These are phyloP conservation scores for Microcebus griseorufus DNA, from an alignment of 2,113 vertebrate genomes.

Conservation along the genomic window DNA sequence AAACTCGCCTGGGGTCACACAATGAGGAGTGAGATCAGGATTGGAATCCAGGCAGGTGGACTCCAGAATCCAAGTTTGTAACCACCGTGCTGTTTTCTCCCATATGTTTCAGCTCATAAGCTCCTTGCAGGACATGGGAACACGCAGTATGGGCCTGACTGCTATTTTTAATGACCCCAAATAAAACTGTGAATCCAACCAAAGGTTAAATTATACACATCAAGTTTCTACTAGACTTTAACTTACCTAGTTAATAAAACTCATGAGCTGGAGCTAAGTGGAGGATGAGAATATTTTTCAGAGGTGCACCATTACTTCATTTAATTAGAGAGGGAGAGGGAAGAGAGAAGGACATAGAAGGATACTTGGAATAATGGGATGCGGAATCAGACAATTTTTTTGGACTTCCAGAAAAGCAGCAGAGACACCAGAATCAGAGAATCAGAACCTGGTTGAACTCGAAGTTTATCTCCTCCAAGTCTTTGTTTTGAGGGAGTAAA, in stretches of 20 bases:
- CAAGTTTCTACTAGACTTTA: not conserved
- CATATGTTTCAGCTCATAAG: not conserved
- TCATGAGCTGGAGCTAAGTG: not conserved
- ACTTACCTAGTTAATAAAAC: conserved; percentile 27
- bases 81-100: not conserved
- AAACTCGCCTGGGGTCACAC: not conserved
- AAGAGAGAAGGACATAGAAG: not conserved
- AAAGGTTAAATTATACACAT: not conserved
- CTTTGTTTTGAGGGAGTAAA: not conserved
- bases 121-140: not conserved
- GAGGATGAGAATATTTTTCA: conserved; percentile 43
- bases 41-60: not conserved
- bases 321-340: conserved; percentile 40
- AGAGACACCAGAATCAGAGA: not conserved
- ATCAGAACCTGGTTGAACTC: not conserved
- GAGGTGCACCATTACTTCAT: conserved; percentile 19
- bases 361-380: not conserved
- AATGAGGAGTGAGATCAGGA: not conserved
- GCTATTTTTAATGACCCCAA: not conserved
- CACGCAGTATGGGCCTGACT: not conserved
- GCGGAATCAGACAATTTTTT: not conserved
- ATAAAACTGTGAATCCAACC: not conserved
- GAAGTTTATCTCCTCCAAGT: not conserved
- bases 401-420: not conserved
- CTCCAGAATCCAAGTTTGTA: not conserved